phyloP scores from a whole-genome alignment of 2,888 invertebrate genomes.

The Cephus nigrinus region DNA sequence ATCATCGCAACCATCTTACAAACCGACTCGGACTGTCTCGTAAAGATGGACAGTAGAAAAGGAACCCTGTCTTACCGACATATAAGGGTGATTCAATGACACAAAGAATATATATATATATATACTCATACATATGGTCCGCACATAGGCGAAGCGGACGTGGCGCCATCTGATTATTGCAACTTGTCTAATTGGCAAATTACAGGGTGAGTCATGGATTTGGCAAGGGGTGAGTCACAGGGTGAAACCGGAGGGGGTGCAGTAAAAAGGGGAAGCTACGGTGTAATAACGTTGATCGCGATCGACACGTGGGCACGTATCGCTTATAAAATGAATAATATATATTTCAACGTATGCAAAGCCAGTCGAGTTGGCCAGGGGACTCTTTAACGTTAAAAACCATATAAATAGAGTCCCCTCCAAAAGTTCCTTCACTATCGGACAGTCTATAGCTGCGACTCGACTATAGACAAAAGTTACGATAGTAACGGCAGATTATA shows the following conservation, averaged over 20 bases:
- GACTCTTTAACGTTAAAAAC: no score
- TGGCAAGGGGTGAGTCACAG: not conserved
- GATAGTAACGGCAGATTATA: not conserved
- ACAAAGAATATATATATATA: not conserved
- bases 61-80: not conserved
- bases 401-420: no score
- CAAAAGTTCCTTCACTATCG: no score
- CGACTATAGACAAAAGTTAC: no score
- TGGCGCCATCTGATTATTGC: constrained; percentile 52
- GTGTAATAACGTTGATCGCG: not conserved
- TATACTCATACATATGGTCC: not conserved
- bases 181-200: constrained; percentile 58
- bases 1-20: not conserved
- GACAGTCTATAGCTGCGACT: no score
- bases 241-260: not conserved
- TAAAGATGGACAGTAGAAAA: not conserved
- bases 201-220: constrained; percentile 48
- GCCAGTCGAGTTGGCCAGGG: no score
- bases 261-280: not conserved
- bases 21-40: not conserved
- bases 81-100: constrained; percentile 15
- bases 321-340: not conserved
- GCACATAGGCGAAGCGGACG: not conserved
- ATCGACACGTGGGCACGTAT: not conserved
- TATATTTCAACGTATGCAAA: no score